phyloP scores from a whole-genome alignment of 2,797 vertebrate species.

The Microchirus variegatus region DNA sequence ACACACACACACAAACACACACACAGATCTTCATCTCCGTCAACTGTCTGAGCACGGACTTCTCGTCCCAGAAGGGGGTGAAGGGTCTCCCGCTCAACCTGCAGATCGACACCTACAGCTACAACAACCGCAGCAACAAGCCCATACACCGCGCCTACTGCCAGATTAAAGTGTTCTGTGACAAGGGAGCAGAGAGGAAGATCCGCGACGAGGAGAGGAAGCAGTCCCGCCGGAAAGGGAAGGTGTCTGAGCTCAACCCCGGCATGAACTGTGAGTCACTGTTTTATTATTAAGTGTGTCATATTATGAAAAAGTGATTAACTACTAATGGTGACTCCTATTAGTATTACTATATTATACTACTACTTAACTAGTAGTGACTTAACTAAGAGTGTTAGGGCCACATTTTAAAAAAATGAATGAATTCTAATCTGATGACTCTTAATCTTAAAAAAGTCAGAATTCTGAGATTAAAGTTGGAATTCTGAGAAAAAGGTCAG shows the following conservation, averaged over 20 bases:
- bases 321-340: too few species aligned
- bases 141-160: slow-evolving; percentile 96
- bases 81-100: slow-evolving; percentile 96
- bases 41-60: slow-evolving; percentile 98
- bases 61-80: slow-evolving; percentile 98
- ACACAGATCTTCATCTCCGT: slow-evolving; percentile 97
- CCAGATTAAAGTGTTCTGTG: slow-evolving; percentile 99
- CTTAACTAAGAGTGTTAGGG: too few species aligned
- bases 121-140: slow-evolving; percentile 98
- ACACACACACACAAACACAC: too few species aligned
- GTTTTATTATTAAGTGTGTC: too few species aligned
- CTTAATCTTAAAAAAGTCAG: too few species aligned
- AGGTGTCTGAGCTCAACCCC: slow-evolving; percentile 85
- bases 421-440: too few species aligned
- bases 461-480: too few species aligned
- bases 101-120: slow-evolving; percentile 98
- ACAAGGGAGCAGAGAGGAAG: slow-evolving; percentile 98
- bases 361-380: too few species aligned
- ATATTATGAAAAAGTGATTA: too few species aligned
- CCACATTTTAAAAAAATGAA: too few species aligned
- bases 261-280: slow-evolving; percentile 79
- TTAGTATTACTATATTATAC: too few species aligned
- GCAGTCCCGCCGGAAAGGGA: slow-evolving; percentile 97
- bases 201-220: slow-evolving; percentile 98
- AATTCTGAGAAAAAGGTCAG: too few species aligned